Evolutionary conservation across 2,113 vertebrate genomes (phyloP).

Genomic region (Atractosteus spatula): DNA sequence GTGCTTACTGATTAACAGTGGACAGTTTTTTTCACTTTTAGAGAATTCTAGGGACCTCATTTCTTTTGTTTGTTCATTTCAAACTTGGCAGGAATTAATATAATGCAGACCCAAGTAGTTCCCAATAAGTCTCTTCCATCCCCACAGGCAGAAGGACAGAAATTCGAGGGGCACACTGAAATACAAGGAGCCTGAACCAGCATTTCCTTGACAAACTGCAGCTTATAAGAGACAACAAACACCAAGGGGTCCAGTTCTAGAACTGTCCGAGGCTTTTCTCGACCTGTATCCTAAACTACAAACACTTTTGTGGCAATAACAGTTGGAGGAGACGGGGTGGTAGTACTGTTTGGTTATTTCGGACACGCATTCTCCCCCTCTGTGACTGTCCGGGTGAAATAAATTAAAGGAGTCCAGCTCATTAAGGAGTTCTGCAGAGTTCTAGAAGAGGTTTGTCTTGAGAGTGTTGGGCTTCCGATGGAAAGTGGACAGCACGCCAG

Average conservation of each 20-base stretch:
- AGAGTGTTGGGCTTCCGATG: conserved; percentile 87
- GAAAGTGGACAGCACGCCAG: conserved; percentile 89
- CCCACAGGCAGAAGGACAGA: neutral
- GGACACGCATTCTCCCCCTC: conserved; percentile 5
- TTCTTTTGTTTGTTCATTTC: conserved; percentile 1
- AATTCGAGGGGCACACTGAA: neutral
- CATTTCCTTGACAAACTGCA: neutral
- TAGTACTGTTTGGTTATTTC: neutral
- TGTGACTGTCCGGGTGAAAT: conserved; percentile 22
- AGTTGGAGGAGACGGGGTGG: neutral
- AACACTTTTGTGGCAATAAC: conserved; percentile 11
- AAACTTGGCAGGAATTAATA: neutral
- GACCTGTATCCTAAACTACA: neutral
- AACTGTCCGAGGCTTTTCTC: conserved; percentile 1
- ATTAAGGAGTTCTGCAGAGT: conserved; percentile 18
- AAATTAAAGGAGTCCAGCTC: conserved; percentile 41
- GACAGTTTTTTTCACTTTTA: conserved; percentile 16
- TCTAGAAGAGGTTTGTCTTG: conserved; percentile 93
- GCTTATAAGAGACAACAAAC: neutral
- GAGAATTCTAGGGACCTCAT: conserved; percentile 11
- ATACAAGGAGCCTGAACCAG: neutral
- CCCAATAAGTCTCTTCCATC: neutral
- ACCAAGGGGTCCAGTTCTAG: neutral
- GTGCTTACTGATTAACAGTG: conserved; percentile 51
- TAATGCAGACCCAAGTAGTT: neutral